phyloP scores from a whole-genome alignment of 2,113 vertebrate species.

The Recurvirostra avosetta region DNA sequence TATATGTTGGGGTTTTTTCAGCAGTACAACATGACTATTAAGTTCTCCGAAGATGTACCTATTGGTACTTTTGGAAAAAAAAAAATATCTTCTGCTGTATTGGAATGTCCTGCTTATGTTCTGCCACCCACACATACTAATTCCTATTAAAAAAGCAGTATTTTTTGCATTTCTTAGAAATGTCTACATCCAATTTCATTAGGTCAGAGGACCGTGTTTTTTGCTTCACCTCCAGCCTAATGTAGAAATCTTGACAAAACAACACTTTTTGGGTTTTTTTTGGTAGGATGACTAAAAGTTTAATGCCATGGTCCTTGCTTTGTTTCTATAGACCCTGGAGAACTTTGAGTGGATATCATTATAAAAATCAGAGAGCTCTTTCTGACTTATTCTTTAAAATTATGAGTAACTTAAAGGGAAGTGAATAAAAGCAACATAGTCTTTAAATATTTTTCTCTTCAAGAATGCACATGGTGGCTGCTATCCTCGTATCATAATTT shows the following conservation, averaged over 20 bases:
- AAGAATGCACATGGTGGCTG: background rate
- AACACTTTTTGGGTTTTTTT: background rate
- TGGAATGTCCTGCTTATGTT: background rate
- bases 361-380: background rate
- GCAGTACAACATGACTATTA: background rate
- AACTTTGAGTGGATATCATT: background rate
- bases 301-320: background rate
- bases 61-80: too few relatives aligned
- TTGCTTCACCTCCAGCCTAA: background rate
- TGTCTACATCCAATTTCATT: background rate
- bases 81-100: too few relatives aligned
- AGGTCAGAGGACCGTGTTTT: background rate
- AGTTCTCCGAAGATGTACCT: background rate
- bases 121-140: background rate
- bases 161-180: background rate
- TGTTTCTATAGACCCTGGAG: background rate
- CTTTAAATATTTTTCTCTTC: background rate
- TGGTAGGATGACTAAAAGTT: background rate
- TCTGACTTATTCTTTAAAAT: background rate
- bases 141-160: fast-evolving
- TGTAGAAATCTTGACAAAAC: background rate
- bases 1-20: background rate
- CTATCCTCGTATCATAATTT: background rate
- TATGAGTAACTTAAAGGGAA: background rate
- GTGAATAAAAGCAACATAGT: background rate